Base-by-base conservation (phyloP, 2,797 vertebrate species). In the Sarcophilus harrisii region DNA sequence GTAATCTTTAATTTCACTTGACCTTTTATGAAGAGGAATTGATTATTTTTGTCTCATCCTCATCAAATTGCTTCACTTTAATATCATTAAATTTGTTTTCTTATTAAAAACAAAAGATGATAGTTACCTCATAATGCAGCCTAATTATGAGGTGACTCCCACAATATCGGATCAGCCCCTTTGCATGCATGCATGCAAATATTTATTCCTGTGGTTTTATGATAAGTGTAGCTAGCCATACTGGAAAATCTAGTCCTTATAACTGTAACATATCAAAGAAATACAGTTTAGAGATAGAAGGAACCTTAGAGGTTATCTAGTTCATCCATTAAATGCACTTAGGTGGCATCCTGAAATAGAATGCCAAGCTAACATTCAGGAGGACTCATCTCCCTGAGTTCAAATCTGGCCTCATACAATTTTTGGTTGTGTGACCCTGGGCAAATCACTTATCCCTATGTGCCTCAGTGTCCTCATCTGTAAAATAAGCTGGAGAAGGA, bases 11-110 rank as follows among this genome's bases (percentile, higher is more conserved):
- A 3, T 94, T 96, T 91, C n/a, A 93, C 38, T 52, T 92, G 30
- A 91, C 57, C 90, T 94, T 95, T 94, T 90, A 21, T 95, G 93
- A 95, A 73, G 49, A 32, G 27, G 54, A 59, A 58, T 95, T n/a
- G 90, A n/a, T 96, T 96, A 90, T 95, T 94, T 91, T 91, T 93
- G 58, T 27, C 5, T 58, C 91, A 92, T 59, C 27, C 91, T 93
- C 52, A 87, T 96, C 92, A 94, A 91, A 49, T 93, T 93, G 45
- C 81, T 97, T 96, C 24, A 91, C 30, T 89, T 89, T 52, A 16
- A 45, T 91, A 94, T 95, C 66, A 92, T 94, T 21, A 38, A 92
- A 60, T 57, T 60, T 60, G 6, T 87, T 58, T 94, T 95, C 91
- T 18, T 92, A 13, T 73, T 95, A 87, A 87, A 27, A 87, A 87